Conservation (phyloP, 2,797 vertebrate genomes). For the Hippoglossus hippoglossus region DNA sequence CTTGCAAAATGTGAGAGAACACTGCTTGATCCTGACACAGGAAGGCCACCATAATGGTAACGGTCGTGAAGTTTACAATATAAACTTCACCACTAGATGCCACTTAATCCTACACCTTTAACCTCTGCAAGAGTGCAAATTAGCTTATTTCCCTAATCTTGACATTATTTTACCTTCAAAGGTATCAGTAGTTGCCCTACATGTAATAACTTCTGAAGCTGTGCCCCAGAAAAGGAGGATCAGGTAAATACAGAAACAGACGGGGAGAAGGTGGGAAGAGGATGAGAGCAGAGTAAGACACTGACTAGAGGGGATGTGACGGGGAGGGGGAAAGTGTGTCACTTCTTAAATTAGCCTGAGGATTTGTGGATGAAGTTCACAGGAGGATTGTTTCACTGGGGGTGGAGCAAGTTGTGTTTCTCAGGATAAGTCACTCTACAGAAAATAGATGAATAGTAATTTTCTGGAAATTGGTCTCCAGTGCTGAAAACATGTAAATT, state of each 20-base stretch:
- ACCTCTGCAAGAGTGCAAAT: no score
- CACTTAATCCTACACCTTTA: no score
- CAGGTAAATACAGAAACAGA: constrained; percentile 11
- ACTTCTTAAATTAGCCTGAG: constrained; percentile 84
- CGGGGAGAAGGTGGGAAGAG: constrained; percentile 2
- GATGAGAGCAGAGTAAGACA: constrained; percentile 37
- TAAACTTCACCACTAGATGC: no score
- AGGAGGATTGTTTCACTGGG: constrained; percentile 81
- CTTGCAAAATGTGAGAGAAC: no score
- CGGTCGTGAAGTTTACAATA: no score
- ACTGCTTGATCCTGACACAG: no score
- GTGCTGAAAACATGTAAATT: neutral
- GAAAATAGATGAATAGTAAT: neutral
- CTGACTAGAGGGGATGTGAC: constrained; percentile 19
- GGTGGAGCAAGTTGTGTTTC: constrained; percentile 38
- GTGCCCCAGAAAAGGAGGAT: neutral
- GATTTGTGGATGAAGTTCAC: constrained; percentile 86
- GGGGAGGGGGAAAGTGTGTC: constrained; percentile 66
- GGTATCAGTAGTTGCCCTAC: neutral
- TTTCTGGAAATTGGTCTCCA: neutral
- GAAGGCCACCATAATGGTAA: no score
- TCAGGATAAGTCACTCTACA: constrained; percentile 29
- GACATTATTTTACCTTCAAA: neutral
- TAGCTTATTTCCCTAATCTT: no score
- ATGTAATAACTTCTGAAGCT: neutral